Evolutionary conservation across 1,140 invertebrate genomes (phyloP), one percentile per base, ranked within the genome.

Genomic region (Lordiphosa clarofinis): DNA sequence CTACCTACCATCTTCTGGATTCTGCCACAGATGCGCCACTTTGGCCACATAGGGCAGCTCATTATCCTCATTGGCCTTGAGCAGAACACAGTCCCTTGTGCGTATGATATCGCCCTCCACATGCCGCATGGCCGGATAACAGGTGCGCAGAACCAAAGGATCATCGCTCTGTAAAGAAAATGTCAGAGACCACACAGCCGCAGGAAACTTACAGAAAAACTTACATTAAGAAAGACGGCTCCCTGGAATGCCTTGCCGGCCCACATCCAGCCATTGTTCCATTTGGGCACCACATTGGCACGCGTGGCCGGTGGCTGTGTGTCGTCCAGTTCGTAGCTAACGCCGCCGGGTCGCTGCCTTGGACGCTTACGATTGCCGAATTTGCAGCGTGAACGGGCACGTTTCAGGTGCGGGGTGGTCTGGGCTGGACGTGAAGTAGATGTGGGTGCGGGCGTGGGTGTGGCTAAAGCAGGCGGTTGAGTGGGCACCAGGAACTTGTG

Each of bases 31-130:
- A 42, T 95, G 94, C 19, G 95, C 94, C 56, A 99, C 95, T 91
- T 98, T 96, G 21, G 97, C 97, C 49, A 99, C 95, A 89, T 94
- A 99, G 12, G 97, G 97, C 64, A 98, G 91, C 88, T 98, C 96
- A 56, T 93, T 95, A 65, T 93, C 91, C 73, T 91, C 93, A 69
- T 96, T 93, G 72, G 96, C 96, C 76, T 95, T 94, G 52, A 97
- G 90, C 50, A 96, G 90, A 43, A 99, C 96, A 89, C 97, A 98
- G 90, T 99, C 97, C 54, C 94, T 91, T 6, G 95, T 94, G 86
- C 92, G 90, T 48, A 99, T 94, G 24, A 96, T 91, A 89, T 99
- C 98, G 4, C 95, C 95, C 71, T 93, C 93, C 11, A 91, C 91
- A 90, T 98, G 97, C 55, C 91, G 91, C 94, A 99, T 99, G 43